phyloP scores from a whole-genome alignment of 2,888 invertebrate genomes.

The Gastracanthus pulcherrimus region DNA sequence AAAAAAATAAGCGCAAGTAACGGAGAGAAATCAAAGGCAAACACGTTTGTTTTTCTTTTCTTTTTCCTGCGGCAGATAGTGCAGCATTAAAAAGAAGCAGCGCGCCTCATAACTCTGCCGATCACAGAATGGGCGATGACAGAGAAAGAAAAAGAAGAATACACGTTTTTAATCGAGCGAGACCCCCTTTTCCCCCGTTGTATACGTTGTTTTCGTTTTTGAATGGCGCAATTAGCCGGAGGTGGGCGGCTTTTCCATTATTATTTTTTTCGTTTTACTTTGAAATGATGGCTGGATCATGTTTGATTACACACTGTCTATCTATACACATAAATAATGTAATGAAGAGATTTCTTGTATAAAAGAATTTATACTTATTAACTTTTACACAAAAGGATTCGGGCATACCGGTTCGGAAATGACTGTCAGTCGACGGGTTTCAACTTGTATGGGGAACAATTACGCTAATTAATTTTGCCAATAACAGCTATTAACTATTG shows the following conservation, averaged over 20 bases:
- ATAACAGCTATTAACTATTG: not conserved
- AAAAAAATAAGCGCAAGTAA: slow-evolving; percentile 12
- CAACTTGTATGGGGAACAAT: not conserved
- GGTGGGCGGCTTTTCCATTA: slow-evolving; percentile 49
- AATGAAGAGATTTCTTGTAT: no score
- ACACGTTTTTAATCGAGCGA: slow-evolving; percentile 35
- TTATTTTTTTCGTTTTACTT: no score
- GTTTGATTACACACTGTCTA: no score
- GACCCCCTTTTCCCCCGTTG: slow-evolving; percentile 23
- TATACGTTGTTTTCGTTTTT: slow-evolving; percentile 45
- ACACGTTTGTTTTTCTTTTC: slow-evolving; percentile 62
- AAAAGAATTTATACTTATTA: not conserved
- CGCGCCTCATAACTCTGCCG: slow-evolving; percentile 28
- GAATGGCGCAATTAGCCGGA: slow-evolving; percentile 19
- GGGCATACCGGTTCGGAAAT: not conserved
- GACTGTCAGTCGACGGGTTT: not conserved
- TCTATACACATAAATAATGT: no score
- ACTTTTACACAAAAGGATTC: not conserved
- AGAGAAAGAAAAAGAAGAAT: no score
- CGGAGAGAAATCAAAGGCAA: slow-evolving; percentile 55
- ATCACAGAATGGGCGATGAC: slow-evolving; percentile 23
- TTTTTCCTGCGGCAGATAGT: slow-evolving; percentile 8
- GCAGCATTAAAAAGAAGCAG: slow-evolving; percentile 17
- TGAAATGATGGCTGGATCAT: no score
- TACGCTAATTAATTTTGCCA: not conserved